A percentile compares a stretch with the other conserved stretches of the same genome.
These are phyloP conservation scores for Pelosia muscerda DNA, from an alignment of 2,888 invertebrate species.

Conservation along the genomic window DNA sequence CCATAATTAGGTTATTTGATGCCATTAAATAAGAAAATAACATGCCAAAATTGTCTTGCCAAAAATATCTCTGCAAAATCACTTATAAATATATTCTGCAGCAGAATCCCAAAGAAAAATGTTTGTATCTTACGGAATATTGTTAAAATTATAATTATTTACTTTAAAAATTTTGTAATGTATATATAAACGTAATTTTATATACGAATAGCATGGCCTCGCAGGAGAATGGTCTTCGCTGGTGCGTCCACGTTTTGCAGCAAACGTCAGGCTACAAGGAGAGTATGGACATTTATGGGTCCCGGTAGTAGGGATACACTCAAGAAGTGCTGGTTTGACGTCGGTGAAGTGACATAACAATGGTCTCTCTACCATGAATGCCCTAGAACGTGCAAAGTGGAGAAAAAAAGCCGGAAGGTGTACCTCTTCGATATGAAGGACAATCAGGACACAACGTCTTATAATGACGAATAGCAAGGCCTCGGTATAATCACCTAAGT, in stretches of 20 bases:
- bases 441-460: too few relatives aligned
- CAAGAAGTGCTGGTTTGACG: too few relatives aligned
- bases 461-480: constrained; percentile 30
- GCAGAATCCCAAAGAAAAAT: constrained; percentile 14
- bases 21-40: not conserved
- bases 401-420: too few relatives aligned
- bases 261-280: too few relatives aligned
- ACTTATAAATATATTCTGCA: constrained; percentile 14
- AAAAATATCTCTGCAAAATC: constrained; percentile 22
- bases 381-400: too few relatives aligned
- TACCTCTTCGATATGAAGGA: too few relatives aligned
- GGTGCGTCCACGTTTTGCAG: too few relatives aligned
- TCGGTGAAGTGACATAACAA: too few relatives aligned
- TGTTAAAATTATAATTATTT: constrained; percentile 8
- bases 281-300: too few relatives aligned
- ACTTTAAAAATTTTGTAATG: constrained; percentile 12
- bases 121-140: not conserved
- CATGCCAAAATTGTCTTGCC: constrained; percentile 3
- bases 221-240: not conserved
- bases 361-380: too few relatives aligned
- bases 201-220: constrained; percentile 48
- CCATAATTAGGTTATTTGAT: not conserved
- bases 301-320: too few relatives aligned
- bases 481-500: constrained; percentile 30
- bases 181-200: constrained; percentile 33